These are phyloP conservation scores for Apodemus speciosus DNA, from an alignment of 2,113 vertebrate genomes.

Conservation along the genomic window DNA sequence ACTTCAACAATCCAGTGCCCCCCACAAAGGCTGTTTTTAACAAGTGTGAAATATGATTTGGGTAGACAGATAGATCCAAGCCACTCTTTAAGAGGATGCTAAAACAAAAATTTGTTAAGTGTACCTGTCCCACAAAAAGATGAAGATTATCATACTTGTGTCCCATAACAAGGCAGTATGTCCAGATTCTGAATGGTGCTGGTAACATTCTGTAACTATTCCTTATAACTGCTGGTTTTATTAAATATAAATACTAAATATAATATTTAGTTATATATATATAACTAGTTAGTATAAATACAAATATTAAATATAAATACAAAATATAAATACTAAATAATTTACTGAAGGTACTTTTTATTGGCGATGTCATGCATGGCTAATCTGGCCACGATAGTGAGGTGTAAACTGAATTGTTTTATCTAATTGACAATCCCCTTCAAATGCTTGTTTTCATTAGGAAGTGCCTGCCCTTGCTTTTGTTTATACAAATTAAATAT, in stretches of 20 bases:
- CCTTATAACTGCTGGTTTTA: slow-evolving; percentile 14
- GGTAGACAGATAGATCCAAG: background rate
- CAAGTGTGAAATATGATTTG: background rate
- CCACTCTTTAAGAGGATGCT: background rate
- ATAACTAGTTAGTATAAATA: too few relatives aligned
- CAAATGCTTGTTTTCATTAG: slow-evolving; percentile 69
- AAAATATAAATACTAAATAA: too few relatives aligned
- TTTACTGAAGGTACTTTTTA: slow-evolving; percentile 63
- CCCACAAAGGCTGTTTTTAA: background rate
- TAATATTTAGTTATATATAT: too few relatives aligned
- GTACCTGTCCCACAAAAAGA: background rate
- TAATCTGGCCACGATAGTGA: slow-evolving; percentile 65
- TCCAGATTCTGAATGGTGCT: background rate
- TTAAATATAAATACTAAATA: too few relatives aligned
- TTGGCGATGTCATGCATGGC: slow-evolving; percentile 64
- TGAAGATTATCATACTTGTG: background rate
- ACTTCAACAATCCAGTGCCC: background rate
- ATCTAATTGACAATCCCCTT: slow-evolving; percentile 71
- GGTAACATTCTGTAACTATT: background rate
- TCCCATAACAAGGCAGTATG: background rate
- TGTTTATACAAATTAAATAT: slow-evolving; percentile 67
- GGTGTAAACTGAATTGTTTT: slow-evolving; percentile 67
- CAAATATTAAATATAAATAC: too few relatives aligned
- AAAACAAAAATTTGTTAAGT: background rate
- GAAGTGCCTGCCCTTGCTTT: slow-evolving; percentile 67